Evolutionary conservation across 2,113 vertebrate species (phyloP), one percentile per base, ranked within the genome.

Genomic region (Larimichthys polyactis): DNA sequence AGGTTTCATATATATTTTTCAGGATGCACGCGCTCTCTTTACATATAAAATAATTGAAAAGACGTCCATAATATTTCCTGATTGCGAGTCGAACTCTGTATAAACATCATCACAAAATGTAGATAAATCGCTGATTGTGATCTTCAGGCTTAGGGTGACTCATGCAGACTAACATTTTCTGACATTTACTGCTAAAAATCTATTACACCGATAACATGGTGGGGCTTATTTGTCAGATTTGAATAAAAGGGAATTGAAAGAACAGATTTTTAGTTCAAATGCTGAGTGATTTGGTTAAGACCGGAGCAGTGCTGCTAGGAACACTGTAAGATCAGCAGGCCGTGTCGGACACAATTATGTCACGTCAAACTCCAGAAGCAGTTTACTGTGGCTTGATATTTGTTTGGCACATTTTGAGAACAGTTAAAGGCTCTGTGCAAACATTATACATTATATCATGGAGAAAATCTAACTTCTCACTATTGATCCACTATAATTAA

Each of bases 141-240:
- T 75, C 64, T 58, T 71, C 19, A n/a, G 52, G 20, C 48, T 22
- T 29, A 49, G 16, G 2, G 48, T 43, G 59, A 52, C 44, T 52
- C 66, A 7, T 54, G 32, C 46, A 48, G 51, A 64, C 9, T 46
- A 36, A 67, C 72, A 71, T 76, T 80, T 75, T 20, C 49, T 69
- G 75, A 84, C 57, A 74, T 79, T 79, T 69, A 11, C 9, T 43
- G 70, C 40, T 48, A 15, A 78, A 40, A 70, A 57, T 67, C 46
- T 54, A 54, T 27, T 46, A 7, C 55, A 63, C 2, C 29, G 36
- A 62, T 66, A 55, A 69, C 36, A 63, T 1, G 11, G 54, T 40
- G 24, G 15, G 29, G 14, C 19, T 67, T 63, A 11, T 57, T 46
- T 49, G 22, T 8, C 51, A 24, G 15, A 55, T 29, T 63, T 32